Evolutionary conservation across 2,113 vertebrate species (phyloP).

Genomic region (Sorex araneus): DNA sequence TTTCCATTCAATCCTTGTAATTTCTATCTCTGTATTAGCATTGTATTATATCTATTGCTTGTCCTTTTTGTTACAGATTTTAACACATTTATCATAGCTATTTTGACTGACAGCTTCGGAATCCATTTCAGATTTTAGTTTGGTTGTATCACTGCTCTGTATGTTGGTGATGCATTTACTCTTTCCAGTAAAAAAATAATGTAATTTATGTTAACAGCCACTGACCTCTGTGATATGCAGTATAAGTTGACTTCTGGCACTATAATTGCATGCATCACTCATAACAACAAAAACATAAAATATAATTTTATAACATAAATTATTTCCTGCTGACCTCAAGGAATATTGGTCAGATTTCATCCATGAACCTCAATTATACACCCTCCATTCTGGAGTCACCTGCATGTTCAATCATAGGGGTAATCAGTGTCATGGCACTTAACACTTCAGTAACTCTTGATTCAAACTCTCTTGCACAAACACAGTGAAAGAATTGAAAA

Average conservation of each 20-base stretch:
- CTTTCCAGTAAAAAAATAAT: background rate
- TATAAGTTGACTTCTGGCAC: background rate
- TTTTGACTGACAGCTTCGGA: background rate
- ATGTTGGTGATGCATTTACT: background rate
- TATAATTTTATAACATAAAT: background rate
- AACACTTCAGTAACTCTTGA: no score
- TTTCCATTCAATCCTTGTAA: background rate
- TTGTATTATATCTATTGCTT: background rate
- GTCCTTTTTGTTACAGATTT: background rate
- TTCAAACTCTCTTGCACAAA: no score
- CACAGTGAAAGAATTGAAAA: background rate
- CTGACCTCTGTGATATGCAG: background rate
- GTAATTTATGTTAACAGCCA: background rate
- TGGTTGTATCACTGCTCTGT: background rate
- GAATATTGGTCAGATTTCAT: background rate
- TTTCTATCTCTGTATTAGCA: background rate
- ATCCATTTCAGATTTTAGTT: background rate
- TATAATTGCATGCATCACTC: background rate
- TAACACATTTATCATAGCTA: background rate
- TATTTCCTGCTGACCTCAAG: background rate
- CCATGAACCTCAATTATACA: background rate
- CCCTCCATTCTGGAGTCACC: no score
- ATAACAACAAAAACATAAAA: background rate
- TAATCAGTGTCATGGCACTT: no score
- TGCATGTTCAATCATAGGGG: no score